Percentiles rank a stretch among this genome's conserved stretches.
These are phyloP conservation scores for Protonemura montana DNA, from an alignment of 2,888 invertebrate genomes.

Conservation along the genomic window DNA sequence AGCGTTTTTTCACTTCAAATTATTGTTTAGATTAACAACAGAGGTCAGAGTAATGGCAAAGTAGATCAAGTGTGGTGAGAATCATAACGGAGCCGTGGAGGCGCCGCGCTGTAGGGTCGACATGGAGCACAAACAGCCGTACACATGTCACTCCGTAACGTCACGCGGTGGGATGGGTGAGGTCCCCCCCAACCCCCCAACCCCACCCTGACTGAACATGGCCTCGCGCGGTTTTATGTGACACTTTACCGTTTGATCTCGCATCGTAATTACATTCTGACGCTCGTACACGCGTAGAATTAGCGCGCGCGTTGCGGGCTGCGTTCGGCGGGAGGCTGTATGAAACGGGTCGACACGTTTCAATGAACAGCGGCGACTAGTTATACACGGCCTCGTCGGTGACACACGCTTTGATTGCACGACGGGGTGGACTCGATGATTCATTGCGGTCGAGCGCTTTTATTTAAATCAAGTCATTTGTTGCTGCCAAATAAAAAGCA, in stretches of 20 bases:
- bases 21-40: too few species aligned
- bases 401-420: background rate
- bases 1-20: too few species aligned
- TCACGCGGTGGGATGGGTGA: too few species aligned
- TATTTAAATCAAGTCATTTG: background rate
- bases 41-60: too few species aligned
- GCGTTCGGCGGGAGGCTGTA: slow-evolving; percentile 1
- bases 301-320: background rate
- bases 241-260: slow-evolving; percentile 24
- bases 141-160: background rate
- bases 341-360: background rate
- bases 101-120: too few species aligned
- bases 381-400: background rate
- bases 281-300: background rate
- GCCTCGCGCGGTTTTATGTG: slow-evolving; percentile 17
- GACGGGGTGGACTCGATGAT: background rate
- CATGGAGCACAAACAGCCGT: too few species aligned
- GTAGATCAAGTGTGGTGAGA: too few species aligned
- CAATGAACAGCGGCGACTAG: background rate
- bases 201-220: background rate
- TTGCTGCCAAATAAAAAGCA: too few species aligned
- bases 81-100: too few species aligned
- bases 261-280: slow-evolving; percentile 29
- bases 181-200: too few species aligned
- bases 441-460: background rate